phyloP scores from a whole-genome alignment of 1,140 invertebrate genomes.

The Uloborus diversus region DNA sequence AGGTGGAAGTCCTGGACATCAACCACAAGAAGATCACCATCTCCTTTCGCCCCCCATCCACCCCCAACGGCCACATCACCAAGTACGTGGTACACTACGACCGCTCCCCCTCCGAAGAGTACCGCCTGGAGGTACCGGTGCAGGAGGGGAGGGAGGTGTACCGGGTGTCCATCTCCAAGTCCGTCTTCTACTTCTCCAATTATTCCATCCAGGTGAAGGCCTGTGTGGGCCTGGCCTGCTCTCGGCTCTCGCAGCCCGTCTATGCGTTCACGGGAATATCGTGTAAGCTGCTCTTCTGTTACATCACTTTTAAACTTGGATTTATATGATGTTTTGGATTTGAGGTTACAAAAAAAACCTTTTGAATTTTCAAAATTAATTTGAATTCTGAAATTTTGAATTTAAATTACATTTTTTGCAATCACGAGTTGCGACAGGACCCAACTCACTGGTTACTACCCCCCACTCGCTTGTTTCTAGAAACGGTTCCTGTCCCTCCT shows the following conservation, averaged over 20 bases:
- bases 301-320: too few relatives aligned
- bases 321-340: too few relatives aligned
- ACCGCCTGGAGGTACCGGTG: not conserved
- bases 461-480: too few relatives aligned
- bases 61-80: constrained; percentile 36
- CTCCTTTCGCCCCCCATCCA: constrained; percentile 18
- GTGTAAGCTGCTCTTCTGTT: constrained; percentile 1
- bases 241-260: not conserved
- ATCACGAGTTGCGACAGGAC: too few relatives aligned
- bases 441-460: too few relatives aligned
- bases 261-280: constrained; percentile 32
- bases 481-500: too few relatives aligned
- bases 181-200: constrained; percentile 17
- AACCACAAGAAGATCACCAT: not conserved
- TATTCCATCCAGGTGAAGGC: constrained; percentile 40
- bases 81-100: constrained; percentile 15
- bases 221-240: constrained; percentile 39
- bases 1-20: not conserved
- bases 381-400: too few relatives aligned
- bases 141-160: not conserved
- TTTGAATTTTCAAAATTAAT: too few relatives aligned
- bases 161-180: not conserved
- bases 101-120: not conserved
- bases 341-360: too few relatives aligned
- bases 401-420: too few relatives aligned